Evolutionary conservation across 37 sponge, comb jelly and placozoan genomes (phyloP).

Genomic region (Theonella swinhoei): DNA sequence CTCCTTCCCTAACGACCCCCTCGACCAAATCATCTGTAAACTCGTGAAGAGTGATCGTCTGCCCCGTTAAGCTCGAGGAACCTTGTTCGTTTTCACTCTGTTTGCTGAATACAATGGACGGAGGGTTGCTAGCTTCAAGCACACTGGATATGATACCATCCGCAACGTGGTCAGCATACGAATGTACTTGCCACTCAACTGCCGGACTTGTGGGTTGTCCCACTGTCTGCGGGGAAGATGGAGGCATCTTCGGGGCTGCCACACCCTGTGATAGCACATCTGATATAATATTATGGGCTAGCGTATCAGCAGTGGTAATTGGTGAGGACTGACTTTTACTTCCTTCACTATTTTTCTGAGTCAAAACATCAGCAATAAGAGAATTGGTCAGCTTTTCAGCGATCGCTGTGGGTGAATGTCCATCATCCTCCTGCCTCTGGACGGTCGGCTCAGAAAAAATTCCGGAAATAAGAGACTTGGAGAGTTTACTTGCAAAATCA

Average conservation of each 20-base stretch:
- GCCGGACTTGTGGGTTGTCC: constrained; percentile 1
- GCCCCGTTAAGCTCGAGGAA: constrained; percentile 60
- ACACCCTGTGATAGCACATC: background rate
- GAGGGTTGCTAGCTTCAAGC: background rate
- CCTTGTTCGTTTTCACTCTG: constrained; percentile 14
- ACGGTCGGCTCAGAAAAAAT: background rate
- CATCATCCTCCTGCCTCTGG: background rate
- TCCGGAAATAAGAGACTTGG: constrained; percentile 8
- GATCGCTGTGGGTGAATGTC: background rate
- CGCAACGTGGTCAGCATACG: constrained; percentile 10
- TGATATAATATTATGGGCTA: constrained; percentile 15
- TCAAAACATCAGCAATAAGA: background rate
- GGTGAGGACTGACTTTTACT: background rate
- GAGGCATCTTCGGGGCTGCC: background rate
- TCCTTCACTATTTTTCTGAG: background rate
- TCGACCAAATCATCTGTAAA: constrained; percentile 49
- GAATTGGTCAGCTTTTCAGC: background rate
- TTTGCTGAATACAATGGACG: background rate
- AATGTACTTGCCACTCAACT: background rate
- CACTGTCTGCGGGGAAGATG: background rate
- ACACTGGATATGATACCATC: constrained; percentile 18
- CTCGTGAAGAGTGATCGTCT: constrained; percentile 35
- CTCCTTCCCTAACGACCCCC: constrained; percentile 6
- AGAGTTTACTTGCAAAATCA: background rate
- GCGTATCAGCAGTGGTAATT: background rate